Evolutionary conservation across 2,797 vertebrate species (phyloP), one percentile per base, ranked within the genome.

Genomic region (Sebastes trivittatus): DNA sequence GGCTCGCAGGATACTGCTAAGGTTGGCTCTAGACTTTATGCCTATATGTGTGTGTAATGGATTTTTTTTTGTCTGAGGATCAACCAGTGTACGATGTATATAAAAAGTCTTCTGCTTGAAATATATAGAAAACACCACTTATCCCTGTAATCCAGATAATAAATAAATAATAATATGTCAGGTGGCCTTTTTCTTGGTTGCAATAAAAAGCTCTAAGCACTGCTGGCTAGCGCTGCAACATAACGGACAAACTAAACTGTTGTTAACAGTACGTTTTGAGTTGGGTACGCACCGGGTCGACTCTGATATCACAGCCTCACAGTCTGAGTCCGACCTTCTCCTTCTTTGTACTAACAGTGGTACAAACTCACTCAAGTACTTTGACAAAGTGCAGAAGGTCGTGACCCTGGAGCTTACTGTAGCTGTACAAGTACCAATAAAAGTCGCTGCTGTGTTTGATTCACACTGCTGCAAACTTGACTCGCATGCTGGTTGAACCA

Each of bases 131-230:
- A 82, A 73, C 61, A 63, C 25, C 32, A 56, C 9, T 2, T 58
- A 9, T 82, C 68, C 72, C n/a, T 62, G 54, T 58, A 52, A 55
- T 79, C 78, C 77, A 75, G 22, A 68, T 9, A 18, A 49, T 34
- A 18, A 32, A 65, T 23, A 62, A 63, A 72, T 14, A 58, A 58
- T n/a, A 11, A 60, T 25, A 36, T 5, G 54, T 55, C 75, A 18
- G 42, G 22, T 11, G 11, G 55, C 29, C 38, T 25, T 80, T 77
- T 69, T 77, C 52, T 81, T n/a, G 6, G 38, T 32, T 60, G 82
- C 68, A 69, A 42, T 81, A 46, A 42, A 54, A 87, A 70, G 58
- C 68, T 77, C 42, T 8, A 77, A 78, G 58, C 32, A 14, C 55
- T 46, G 60, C 61, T 36, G 58, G 52, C 46, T 34, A 72, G 59